Evolutionary conservation across 2,113 vertebrate species (phyloP).

Genomic region (Hippopotamus amphibius): DNA sequence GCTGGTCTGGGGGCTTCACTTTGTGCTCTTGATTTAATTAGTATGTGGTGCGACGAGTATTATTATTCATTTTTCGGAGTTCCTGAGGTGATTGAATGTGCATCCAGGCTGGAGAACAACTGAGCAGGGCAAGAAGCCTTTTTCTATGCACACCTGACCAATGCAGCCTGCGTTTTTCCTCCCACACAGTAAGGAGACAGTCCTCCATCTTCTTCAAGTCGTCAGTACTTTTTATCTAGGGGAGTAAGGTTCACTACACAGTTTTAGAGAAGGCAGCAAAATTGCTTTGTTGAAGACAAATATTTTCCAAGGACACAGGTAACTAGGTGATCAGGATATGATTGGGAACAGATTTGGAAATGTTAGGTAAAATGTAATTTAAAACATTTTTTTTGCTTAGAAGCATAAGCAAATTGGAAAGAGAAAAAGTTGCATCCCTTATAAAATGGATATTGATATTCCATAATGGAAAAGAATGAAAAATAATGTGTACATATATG

Average conservation of each 20-base stretch:
- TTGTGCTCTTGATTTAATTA: neutral
- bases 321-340: neutral
- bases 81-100: neutral
- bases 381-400: neutral
- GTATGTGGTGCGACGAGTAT: neutral
- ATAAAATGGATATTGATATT: neutral
- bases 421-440: neutral
- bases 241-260: neutral
- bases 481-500: neutral
- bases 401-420: neutral
- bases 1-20: neutral
- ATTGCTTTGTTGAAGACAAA: neutral
- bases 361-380: slow-evolving; percentile 32
- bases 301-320: neutral
- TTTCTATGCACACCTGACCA: accelerated
- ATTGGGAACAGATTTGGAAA: neutral
- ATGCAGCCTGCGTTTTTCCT: neutral
- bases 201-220: neutral
- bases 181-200: accelerated
- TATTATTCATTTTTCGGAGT: neutral
- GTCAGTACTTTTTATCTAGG: neutral
- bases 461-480: neutral
- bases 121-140: neutral
- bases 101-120: neutral
- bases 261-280: neutral